phyloP scores from a whole-genome alignment of 2,888 invertebrate species.

The Pollenia amentaria region DNA sequence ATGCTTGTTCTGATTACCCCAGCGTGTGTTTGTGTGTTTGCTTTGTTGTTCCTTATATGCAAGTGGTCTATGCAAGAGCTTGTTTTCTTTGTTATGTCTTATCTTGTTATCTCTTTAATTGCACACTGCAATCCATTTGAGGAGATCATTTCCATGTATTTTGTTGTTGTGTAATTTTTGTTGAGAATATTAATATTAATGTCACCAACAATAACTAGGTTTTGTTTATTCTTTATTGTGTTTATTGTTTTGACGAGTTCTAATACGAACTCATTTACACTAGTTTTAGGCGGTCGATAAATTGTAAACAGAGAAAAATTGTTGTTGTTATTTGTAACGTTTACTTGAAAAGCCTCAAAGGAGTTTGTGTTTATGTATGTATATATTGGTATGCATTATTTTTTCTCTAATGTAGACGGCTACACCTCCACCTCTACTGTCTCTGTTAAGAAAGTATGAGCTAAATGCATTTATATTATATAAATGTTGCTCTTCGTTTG shows the following conservation, averaged over 20 bases:
- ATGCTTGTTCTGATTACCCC: not conserved
- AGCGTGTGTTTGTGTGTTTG: not conserved
- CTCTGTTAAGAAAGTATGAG: not conserved
- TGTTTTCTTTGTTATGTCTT: not conserved
- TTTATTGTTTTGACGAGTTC: no score
- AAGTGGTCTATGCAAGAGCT: not conserved
- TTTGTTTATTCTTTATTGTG: no score
- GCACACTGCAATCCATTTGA: no score
- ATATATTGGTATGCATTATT: no score
- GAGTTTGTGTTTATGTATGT: not conserved
- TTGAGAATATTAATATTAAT: no score
- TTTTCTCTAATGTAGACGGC: no score
- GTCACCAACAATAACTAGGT: no score
- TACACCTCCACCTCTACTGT: no score
- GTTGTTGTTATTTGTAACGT: not conserved
- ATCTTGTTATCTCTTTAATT: not conserved
- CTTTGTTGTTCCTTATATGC: not conserved
- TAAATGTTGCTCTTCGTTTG: not conserved
- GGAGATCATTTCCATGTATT: no score
- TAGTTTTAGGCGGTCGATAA: slow-evolving; percentile 7
- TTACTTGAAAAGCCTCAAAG: not conserved
- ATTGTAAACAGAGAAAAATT: not conserved
- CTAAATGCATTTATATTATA: not conserved
- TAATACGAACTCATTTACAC: no score
- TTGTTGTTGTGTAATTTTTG: no score